Conservation (phyloP, 2,888 invertebrate species). For the Aphelenchoides bicaudatus region DNA sequence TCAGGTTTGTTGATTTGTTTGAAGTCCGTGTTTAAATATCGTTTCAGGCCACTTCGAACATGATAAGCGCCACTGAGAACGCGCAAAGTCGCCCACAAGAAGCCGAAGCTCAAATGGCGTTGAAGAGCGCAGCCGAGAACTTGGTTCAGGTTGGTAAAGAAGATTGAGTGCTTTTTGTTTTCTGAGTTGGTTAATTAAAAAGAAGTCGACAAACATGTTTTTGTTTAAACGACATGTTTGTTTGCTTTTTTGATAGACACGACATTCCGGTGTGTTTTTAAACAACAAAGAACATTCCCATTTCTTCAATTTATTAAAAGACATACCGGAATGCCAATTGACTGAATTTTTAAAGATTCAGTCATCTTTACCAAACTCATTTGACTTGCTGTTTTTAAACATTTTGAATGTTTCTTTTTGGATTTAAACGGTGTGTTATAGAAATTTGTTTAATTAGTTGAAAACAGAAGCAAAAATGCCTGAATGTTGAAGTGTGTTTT, state of each 20-base stretch:
- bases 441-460: too few species aligned
- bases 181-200: neutral
- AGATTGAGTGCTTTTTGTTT: too few species aligned
- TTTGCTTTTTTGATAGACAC: neutral
- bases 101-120: slow-evolving; percentile 63
- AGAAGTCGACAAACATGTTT: neutral
- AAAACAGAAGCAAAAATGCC: too few species aligned
- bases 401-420: too few species aligned
- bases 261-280: neutral
- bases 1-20: too few species aligned
- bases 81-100: slow-evolving; percentile 65
- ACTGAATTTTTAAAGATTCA: too few species aligned
- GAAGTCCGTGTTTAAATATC: too few species aligned
- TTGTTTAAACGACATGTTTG: neutral
- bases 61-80: slow-evolving; percentile 76
- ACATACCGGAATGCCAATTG: too few species aligned
- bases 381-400: neutral
- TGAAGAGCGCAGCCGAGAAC: slow-evolving; percentile 85
- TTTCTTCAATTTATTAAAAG: too few species aligned
- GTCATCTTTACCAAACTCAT: neutral
- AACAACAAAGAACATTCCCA: too few species aligned
- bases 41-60: slow-evolving; percentile 87
- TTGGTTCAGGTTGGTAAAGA: slow-evolving; percentile 64
- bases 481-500: too few species aligned
- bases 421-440: too few species aligned